These are phyloP conservation scores for Zygothrica quintamaculata DNA, from an alignment of 2,888 invertebrate species.

Conservation along the genomic window DNA sequence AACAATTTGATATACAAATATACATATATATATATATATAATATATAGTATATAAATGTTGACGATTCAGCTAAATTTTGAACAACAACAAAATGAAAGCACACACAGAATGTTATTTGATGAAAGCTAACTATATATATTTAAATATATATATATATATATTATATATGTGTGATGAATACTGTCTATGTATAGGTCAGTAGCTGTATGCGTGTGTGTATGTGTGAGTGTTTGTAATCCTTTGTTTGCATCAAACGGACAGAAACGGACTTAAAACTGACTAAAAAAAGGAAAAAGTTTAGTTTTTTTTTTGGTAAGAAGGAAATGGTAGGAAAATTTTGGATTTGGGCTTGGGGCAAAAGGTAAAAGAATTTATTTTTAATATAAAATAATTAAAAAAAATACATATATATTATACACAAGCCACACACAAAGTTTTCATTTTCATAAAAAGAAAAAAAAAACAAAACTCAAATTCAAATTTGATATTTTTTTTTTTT, in stretches of 20 bases:
- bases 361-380: too few species aligned
- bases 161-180: neutral
- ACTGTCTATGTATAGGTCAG: too few species aligned
- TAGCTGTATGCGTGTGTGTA: too few species aligned
- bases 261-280: too few species aligned
- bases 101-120: slow-evolving; percentile 19
- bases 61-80: slow-evolving; percentile 21
- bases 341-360: too few species aligned
- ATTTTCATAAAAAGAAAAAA: too few species aligned
- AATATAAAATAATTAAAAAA: too few species aligned
- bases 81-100: slow-evolving; percentile 32
- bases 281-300: too few species aligned
- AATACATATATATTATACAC: neutral
- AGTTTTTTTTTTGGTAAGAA: neutral
- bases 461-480: slow-evolving; percentile 27
- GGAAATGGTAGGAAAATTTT: too few species aligned
- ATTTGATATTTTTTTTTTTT: neutral
- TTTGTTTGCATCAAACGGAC: too few species aligned
- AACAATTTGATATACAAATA: slow-evolving; percentile 40
- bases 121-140: slow-evolving; percentile 12
- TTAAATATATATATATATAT: slow-evolving; percentile 3
- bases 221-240: too few species aligned
- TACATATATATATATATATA: slow-evolving; percentile 3
- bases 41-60: too few species aligned
- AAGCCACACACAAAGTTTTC: slow-evolving; percentile 23